Evolutionary conservation across 2,113 vertebrate genomes (phyloP).

Genomic region (Numida meleagris): DNA sequence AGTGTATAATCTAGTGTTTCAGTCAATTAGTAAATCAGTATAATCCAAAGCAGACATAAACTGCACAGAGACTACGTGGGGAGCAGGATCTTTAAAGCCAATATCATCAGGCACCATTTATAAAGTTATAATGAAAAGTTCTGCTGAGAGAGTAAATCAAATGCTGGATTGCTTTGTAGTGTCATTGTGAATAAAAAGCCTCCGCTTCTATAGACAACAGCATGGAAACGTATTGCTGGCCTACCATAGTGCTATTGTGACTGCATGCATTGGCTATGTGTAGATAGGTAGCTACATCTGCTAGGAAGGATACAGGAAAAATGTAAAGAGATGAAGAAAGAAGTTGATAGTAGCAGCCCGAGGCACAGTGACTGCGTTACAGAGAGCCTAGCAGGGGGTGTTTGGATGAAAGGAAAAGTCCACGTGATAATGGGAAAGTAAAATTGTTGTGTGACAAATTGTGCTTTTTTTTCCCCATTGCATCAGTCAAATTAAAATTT

Average conservation of each 20-base stretch:
- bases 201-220: neutral
- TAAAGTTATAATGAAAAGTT: conserved; percentile 11
- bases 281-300: neutral
- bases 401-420: neutral
- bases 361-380: neutral
- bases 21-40: conserved; percentile 61
- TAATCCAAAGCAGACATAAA: conserved; percentile 62
- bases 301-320: neutral
- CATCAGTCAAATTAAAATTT: conserved; percentile 19
- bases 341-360: neutral
- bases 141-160: conserved; percentile 21
- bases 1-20: conserved; percentile 66
- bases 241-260: neutral
- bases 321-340: neutral
- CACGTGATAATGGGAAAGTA: neutral
- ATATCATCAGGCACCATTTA: conserved; percentile 13
- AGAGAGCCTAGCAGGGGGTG: neutral
- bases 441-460: neutral
- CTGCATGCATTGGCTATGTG: neutral
- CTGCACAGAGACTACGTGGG: neutral
- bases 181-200: neutral
- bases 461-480: neutral
- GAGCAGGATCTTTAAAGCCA: neutral
- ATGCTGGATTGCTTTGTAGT: conserved; percentile 8
- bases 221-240: neutral